A percentile compares a stretch with the other conserved stretches of the same genome.
phyloP scores from a whole-genome alignment of 2,113 vertebrate species.

The Alethe castanea region DNA sequence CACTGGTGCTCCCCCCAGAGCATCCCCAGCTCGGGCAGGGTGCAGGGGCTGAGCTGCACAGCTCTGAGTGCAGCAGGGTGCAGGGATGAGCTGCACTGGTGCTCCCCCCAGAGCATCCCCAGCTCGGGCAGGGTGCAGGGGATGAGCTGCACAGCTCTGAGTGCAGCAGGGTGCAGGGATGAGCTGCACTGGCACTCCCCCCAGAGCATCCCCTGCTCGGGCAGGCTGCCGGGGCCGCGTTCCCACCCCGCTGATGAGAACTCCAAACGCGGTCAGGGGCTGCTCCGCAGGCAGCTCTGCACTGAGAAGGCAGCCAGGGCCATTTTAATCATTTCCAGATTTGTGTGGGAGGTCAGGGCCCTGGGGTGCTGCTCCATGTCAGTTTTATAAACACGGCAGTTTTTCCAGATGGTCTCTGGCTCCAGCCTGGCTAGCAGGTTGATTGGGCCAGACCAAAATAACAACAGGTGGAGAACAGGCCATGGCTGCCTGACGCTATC shows the following conservation, averaged over 20 bases:
- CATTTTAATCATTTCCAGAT: constrained; percentile 98
- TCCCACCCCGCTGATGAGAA: constrained; percentile 74
- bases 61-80: no score
- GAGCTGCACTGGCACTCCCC: neutral
- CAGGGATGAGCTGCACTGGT: rapidly evolving
- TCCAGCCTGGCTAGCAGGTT: constrained; percentile 99
- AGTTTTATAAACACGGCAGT: constrained; percentile 99
- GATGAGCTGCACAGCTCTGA: no score
- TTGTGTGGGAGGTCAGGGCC: constrained; percentile 98
- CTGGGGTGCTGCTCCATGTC: constrained; percentile 94
- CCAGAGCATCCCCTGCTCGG: neutral
- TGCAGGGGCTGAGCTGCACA: no score
- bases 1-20: no score
- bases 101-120: no score
- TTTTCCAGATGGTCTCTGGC: constrained; percentile 99
- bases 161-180: rapidly evolving
- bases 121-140: no score
- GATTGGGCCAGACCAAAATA: constrained; percentile 91
- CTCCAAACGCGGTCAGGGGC: constrained; percentile 72
- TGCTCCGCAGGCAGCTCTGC: constrained; percentile 61
- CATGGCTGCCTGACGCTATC: constrained; percentile 67
- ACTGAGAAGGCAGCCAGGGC: constrained; percentile 62
- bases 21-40: no score
- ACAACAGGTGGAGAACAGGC: constrained; percentile 99
- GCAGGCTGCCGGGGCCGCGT: neutral